Base-by-base conservation (phyloP, 2,888 invertebrate species). In the Emmelina monodactyla region DNA sequence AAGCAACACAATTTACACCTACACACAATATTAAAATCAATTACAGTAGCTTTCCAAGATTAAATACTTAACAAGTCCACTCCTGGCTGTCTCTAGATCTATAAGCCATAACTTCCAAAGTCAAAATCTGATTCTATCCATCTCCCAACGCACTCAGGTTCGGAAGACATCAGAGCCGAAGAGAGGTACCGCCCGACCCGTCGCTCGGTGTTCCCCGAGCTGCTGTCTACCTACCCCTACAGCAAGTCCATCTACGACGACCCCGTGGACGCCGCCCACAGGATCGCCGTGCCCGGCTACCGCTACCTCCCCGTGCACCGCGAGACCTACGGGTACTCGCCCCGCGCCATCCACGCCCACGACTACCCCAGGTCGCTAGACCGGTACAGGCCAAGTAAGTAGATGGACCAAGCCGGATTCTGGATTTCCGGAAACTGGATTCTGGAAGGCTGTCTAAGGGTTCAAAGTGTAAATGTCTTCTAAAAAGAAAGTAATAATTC, bases 291-390 rank as follows among this genome's bases (percentile, higher is more conserved):
- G 38, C 90, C 91, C 62, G 93, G 93, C 58, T 93, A 93, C 86
- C 89, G 92, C 80, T 93, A 93, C 83, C 83, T 91, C 75, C 93
- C 93, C 52, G 89, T 94, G 55, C 92, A 92, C 81, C 88, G 93
- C 63, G 92, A 93, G 68, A 88, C 87, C 61, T 93, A 93, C 81
- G 93, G 93, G 46, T 92, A 93, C 80, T 90, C 92, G 53, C 93
- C 93, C 53, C 87, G 92, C 73, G 82, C 89, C 66, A 89, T 93
- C 83, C 92, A 90, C 71, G 87, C 91, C 59, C 91, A 91, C 83
- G 89, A 91, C 83, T 91, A 91, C 83, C 83, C 86, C 65, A 83
- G 83, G 64, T 82, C 84, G 44, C 73, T 88, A 68, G 88, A 88
- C 63, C 85, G 87, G 82, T 88, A 88, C 86, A 86, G 90, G 86